A percentile compares a stretch with the other conserved stretches of the same genome.
Evolutionary conservation across 53 echinoderm and acorn worm genomes (phyloP).

Genomic region (Mesocentrotus franciscanus): DNA sequence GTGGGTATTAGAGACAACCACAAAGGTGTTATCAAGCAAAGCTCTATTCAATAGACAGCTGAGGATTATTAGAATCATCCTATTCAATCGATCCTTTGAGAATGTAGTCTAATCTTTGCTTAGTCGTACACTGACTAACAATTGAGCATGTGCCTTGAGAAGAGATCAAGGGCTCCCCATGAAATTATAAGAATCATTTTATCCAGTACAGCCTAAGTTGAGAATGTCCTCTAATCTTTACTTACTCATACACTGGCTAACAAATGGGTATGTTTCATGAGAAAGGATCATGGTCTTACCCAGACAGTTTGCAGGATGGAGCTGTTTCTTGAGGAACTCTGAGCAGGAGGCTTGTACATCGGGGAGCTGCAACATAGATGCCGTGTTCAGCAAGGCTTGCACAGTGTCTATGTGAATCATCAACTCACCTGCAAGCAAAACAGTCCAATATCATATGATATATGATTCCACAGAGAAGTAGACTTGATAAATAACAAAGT

Average conservation of each 20-base stretch:
- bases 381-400: slow-evolving; percentile 81
- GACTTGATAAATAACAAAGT: background rate
- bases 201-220: too few species aligned
- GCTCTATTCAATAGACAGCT: too few species aligned
- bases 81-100: background rate
- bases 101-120: background rate
- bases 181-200: too few species aligned
- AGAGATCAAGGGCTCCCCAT: too few species aligned
- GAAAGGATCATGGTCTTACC: slow-evolving; percentile 59
- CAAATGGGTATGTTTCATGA: background rate
- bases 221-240: background rate
- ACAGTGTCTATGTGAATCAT: slow-evolving; percentile 89
- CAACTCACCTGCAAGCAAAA: slow-evolving; percentile 68
- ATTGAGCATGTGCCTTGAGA: background rate
- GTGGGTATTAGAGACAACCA: too few species aligned
- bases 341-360: slow-evolving; percentile 89
- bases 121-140: background rate
- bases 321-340: slow-evolving; percentile 91
- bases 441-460: background rate
- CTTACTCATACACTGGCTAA: too few species aligned
- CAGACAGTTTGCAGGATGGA: slow-evolving; percentile 91
- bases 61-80: too few species aligned
- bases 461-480: background rate
- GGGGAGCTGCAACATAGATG: slow-evolving; percentile 84
- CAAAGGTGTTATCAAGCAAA: too few species aligned